phyloP scores from a whole-genome alignment of 2,888 invertebrate species.

The Lamellibrachia columna region DNA sequence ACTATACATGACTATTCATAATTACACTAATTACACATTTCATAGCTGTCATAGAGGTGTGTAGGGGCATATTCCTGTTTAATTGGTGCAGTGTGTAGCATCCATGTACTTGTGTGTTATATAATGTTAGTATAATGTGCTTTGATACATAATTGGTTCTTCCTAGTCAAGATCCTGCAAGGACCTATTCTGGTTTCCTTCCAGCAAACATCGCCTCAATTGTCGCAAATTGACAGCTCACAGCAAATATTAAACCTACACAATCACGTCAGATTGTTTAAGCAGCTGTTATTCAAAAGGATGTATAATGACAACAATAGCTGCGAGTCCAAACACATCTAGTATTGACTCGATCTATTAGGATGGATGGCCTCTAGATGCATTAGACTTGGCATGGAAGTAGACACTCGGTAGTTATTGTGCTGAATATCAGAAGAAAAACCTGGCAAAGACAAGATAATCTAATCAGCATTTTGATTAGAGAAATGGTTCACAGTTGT shows the following conservation, averaged over 20 bases:
- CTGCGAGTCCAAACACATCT: neutral
- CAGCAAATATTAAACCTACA: too few relatives aligned
- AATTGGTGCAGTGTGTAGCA: neutral
- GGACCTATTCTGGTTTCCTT: too few relatives aligned
- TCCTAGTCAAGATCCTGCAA: too few relatives aligned
- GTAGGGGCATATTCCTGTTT: neutral
- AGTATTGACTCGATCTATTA: neutral
- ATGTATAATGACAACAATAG: too few relatives aligned
- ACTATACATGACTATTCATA: neutral
- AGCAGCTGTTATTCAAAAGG: too few relatives aligned
- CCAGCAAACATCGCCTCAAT: too few relatives aligned
- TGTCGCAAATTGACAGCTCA: too few relatives aligned
- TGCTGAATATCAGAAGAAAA: neutral
- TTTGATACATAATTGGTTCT: neutral
- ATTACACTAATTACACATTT: neutral
- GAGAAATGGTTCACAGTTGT: neutral
- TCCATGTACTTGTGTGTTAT: neutral
- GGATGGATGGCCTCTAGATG: neutral
- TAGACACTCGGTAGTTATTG: neutral
- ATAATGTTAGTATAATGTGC: too few relatives aligned
- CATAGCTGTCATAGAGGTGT: slow-evolving; percentile 4
- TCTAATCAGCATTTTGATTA: neutral
- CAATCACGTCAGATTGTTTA: too few relatives aligned
- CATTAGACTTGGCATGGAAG: neutral
- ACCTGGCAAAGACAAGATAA: neutral